A percentile compares a stretch with the other conserved stretches of the same genome.
Conservation (phyloP, 2,888 invertebrate genomes). For the Tridacna gigas region DNA sequence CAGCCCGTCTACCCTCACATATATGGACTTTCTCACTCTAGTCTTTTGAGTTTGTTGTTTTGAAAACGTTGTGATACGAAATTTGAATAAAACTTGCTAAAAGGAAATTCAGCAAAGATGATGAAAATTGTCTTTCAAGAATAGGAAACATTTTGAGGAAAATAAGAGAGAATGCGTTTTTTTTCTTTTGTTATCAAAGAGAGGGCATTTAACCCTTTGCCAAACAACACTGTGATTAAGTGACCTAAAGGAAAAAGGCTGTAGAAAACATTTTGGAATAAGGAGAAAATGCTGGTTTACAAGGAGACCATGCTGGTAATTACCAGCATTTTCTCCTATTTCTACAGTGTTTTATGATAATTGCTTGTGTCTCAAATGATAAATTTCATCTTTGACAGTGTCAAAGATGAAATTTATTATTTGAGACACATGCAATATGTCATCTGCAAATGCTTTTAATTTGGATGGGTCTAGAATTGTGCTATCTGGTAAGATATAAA, state of each 20-base stretch:
- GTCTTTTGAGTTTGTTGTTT: too few species aligned
- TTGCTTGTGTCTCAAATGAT: too few species aligned
- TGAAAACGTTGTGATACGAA: too few species aligned
- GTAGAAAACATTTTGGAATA: background rate
- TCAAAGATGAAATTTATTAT: too few species aligned
- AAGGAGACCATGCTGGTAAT: background rate
- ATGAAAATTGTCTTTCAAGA: background rate
- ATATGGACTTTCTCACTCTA: too few species aligned
- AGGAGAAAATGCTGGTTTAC: background rate
- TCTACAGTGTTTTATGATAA: background rate
- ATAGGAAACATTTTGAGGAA: background rate
- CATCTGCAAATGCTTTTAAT: background rate
- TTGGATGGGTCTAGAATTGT: background rate
- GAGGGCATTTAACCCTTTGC: background rate
- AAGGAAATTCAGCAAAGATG: background rate
- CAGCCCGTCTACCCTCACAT: too few species aligned
- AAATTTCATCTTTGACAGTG: too few species aligned
- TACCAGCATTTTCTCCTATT: conserved; percentile 1
- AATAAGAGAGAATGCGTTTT: background rate
- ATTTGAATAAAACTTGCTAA: too few species aligned
- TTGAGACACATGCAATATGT: background rate
- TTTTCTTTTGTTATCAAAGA: too few species aligned
- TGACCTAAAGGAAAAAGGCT: background rate
- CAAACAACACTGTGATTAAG: background rate
- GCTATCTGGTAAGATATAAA: background rate